A percentile compares a stretch with the other conserved stretches of the same genome.
phyloP scores from a whole-genome alignment of 1,140 invertebrate species.

The Marisa cornuarietis region DNA sequence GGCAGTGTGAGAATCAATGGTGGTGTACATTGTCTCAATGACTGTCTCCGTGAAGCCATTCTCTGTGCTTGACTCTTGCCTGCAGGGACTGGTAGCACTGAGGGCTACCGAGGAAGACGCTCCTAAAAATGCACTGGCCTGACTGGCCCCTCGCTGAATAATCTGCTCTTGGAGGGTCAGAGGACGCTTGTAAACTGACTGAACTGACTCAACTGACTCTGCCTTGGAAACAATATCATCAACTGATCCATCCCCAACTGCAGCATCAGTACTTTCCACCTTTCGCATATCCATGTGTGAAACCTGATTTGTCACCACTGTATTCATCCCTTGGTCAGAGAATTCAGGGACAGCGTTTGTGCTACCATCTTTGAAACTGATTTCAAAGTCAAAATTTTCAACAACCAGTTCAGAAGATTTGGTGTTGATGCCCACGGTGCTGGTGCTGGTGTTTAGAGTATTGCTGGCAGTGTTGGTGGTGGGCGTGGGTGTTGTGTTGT shows the following conservation, averaged over 20 bases:
- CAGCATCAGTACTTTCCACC: constrained; percentile 5
- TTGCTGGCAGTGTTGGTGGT: constrained; percentile 45
- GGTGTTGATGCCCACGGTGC: constrained; percentile 47
- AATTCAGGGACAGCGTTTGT: constrained; percentile 35
- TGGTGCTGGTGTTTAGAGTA: constrained; percentile 43
- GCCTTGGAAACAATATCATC: neutral
- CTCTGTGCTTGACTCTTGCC: neutral
- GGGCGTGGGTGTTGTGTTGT: constrained; percentile 50
- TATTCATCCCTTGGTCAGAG: constrained; percentile 5
- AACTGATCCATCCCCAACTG: neutral
- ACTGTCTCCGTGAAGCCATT: neutral
- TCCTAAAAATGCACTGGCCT: constrained; percentile 12
- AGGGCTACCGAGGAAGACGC: constrained; percentile 6
- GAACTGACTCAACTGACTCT: neutral
- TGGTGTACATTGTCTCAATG: constrained; percentile 2
- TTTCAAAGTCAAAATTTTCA: constrained; percentile 44
- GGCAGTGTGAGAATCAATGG: neutral
- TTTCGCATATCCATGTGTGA: neutral
- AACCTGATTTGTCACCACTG: neutral
- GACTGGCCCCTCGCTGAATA: constrained; percentile 7
- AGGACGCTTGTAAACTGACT: neutral
- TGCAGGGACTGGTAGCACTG: constrained; percentile 11
- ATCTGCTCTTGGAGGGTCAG: constrained; percentile 18
- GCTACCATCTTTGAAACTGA: constrained; percentile 38
- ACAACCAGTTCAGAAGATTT: constrained; percentile 38